A percentile compares a stretch with the other conserved stretches of the same genome.
phyloP scores from a whole-genome alignment of 1,140 invertebrate genomes.

The Acromyrmex charruanus region DNA sequence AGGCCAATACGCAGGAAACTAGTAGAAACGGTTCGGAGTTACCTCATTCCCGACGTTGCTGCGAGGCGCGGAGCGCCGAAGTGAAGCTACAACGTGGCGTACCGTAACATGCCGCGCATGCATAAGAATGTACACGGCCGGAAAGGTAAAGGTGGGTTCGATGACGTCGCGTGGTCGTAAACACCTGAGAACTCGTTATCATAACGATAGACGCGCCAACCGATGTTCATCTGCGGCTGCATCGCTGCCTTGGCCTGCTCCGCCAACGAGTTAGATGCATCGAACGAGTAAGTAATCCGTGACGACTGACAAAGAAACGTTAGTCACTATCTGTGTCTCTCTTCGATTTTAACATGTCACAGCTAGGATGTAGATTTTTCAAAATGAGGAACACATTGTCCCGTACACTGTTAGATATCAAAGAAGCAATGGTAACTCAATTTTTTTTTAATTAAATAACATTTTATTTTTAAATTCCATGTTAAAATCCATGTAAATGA shows the following conservation, averaged over 20 bases:
- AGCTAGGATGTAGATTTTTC: neutral
- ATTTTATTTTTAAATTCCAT: too few species aligned
- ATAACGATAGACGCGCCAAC: conserved; percentile 26
- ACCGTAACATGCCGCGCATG: conserved; percentile 38
- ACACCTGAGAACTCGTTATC: conserved; percentile 67
- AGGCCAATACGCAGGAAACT: neutral
- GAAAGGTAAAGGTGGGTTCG: conserved; percentile 65
- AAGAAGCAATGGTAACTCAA: too few species aligned
- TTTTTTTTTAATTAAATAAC: too few species aligned
- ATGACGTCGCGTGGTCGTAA: conserved; percentile 72
- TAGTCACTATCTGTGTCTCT: neutral
- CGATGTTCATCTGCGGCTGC: conserved; percentile 43
- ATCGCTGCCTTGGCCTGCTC: neutral
- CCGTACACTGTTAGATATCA: too few species aligned
- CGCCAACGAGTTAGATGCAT: conserved; percentile 50
- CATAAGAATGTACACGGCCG: conserved; percentile 29
- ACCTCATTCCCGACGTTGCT: conserved; percentile 30
- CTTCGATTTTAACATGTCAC: neutral
- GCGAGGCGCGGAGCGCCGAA: conserved; percentile 47
- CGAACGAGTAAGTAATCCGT: conserved; percentile 34
- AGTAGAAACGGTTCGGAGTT: conserved; percentile 19
- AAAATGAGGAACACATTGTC: neutral
- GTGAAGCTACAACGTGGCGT: conserved; percentile 51
- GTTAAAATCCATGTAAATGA: too few species aligned
- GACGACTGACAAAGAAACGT: neutral